These are phyloP conservation scores for Colinus virginianus DNA, from an alignment of 2,113 vertebrate species.

Conservation along the genomic window DNA sequence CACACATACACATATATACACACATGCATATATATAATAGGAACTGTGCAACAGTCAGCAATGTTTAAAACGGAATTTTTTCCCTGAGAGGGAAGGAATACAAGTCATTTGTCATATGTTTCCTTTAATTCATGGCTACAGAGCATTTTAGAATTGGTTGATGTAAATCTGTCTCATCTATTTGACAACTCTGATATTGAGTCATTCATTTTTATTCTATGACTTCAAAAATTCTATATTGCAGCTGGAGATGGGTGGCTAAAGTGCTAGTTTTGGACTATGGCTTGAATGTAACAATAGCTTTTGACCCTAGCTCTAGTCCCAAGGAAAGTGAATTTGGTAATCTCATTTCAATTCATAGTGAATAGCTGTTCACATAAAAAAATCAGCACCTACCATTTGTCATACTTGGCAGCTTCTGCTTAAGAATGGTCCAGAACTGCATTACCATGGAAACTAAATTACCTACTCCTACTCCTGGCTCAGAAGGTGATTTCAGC, in stretches of 20 bases:
- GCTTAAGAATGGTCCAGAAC: conserved; percentile 64
- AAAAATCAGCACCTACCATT: conserved; percentile 71
- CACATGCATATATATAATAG: background rate
- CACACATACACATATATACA: background rate
- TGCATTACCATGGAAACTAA: conserved; percentile 68
- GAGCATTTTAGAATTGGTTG: conserved; percentile 54
- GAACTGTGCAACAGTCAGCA: conserved; percentile 40
- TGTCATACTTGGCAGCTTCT: conserved; percentile 70
- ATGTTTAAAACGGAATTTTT: conserved; percentile 58
- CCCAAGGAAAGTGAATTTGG: conserved; percentile 66
- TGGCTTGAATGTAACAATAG: conserved; percentile 41
- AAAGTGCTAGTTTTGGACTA: conserved; percentile 19
- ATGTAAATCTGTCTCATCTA: conserved; percentile 50
- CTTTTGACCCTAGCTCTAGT: conserved; percentile 49
- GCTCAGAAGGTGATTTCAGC: conserved; percentile 55
- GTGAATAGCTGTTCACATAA: conserved; percentile 69
- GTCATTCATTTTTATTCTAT: conserved; percentile 51
- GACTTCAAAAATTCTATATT: conserved; percentile 63
- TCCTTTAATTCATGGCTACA: conserved; percentile 56
- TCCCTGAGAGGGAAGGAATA: conserved; percentile 32
- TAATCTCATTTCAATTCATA: conserved; percentile 65
- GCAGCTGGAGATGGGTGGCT: conserved; percentile 19
- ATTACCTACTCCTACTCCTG: conserved; percentile 69
- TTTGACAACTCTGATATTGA: conserved; percentile 45
- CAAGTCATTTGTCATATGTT: conserved; percentile 40